Evolutionary conservation across 2,113 vertebrate species (phyloP).

Genomic region (Taurulus bubalis): DNA sequence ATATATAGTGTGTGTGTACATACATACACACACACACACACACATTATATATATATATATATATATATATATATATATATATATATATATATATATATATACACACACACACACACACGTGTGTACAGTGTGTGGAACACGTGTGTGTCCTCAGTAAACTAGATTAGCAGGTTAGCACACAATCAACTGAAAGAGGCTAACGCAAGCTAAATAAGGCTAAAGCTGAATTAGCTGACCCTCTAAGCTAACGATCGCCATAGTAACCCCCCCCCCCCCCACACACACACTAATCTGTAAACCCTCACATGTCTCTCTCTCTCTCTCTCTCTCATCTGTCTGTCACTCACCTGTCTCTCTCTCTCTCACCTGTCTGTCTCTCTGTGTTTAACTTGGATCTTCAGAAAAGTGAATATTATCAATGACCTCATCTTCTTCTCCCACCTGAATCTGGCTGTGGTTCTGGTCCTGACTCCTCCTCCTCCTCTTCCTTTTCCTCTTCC

Average conservation of each 20-base stretch:
- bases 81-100: too few relatives aligned
- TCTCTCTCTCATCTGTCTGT: not conserved
- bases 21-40: too few relatives aligned
- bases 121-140: not conserved
- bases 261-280: too few relatives aligned
- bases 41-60: too few relatives aligned
- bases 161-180: conserved; percentile 49
- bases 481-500: not conserved
- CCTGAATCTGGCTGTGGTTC: conserved; percentile 48
- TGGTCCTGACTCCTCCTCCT: conserved; percentile 37
- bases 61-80: too few relatives aligned
- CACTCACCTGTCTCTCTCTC: not conserved
- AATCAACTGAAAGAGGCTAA: conserved; percentile 50
- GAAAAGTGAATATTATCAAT: too few relatives aligned
- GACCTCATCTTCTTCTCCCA: conserved; percentile 34
- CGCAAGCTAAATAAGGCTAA: conserved; percentile 28
- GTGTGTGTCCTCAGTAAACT: conserved; percentile 10
- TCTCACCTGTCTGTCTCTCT: too few relatives aligned
- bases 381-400: too few relatives aligned
- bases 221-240: conserved; percentile 50
- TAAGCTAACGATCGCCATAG: not conserved
- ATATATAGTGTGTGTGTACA: too few relatives aligned
- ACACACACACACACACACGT: too few relatives aligned
- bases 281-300: conserved; percentile 5
- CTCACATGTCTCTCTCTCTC: not conserved